These are phyloP conservation scores for Acleris emargana DNA, from an alignment of 2,888 invertebrate species.

Conservation along the genomic window DNA sequence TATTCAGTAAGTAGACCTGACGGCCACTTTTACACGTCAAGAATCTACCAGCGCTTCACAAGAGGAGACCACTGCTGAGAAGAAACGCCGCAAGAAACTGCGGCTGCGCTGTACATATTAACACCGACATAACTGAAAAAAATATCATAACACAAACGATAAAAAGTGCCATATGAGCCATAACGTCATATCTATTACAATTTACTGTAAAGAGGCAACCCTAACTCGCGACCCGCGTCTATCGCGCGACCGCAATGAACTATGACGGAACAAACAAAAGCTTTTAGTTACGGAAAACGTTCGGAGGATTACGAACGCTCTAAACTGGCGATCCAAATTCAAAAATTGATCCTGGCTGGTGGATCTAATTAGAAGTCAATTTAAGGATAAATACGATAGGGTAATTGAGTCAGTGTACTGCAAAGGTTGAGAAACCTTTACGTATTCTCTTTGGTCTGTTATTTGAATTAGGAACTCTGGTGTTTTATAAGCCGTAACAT, in stretches of 20 bases:
- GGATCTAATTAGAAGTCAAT: background rate
- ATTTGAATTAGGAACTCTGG: too few relatives aligned
- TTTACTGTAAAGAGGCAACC: constrained; percentile 7
- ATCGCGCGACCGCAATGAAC: constrained; percentile 45
- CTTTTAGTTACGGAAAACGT: constrained; percentile 41
- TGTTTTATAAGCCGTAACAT: too few relatives aligned
- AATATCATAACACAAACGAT: background rate
- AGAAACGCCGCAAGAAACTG: too few relatives aligned
- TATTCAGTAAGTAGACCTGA: too few relatives aligned
- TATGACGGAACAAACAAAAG: constrained; percentile 51
- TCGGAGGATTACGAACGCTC: constrained; percentile 19
- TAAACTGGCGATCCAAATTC: constrained; percentile 36
- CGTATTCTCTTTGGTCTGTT: too few relatives aligned
- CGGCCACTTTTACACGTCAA: too few relatives aligned
- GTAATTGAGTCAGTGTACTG: too few relatives aligned
- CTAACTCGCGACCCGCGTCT: constrained; percentile 23
- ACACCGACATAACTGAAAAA: background rate
- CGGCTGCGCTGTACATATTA: too few relatives aligned
- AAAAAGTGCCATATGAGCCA: background rate
- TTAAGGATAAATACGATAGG: too few relatives aligned
- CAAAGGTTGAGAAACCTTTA: too few relatives aligned
- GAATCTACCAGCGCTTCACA: too few relatives aligned
- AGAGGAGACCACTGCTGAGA: too few relatives aligned
- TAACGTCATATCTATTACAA: background rate
- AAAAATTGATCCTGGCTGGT: background rate